Conservation (phyloP, 2,797 vertebrate genomes). For the Pseudocheirus occidentalis region DNA sequence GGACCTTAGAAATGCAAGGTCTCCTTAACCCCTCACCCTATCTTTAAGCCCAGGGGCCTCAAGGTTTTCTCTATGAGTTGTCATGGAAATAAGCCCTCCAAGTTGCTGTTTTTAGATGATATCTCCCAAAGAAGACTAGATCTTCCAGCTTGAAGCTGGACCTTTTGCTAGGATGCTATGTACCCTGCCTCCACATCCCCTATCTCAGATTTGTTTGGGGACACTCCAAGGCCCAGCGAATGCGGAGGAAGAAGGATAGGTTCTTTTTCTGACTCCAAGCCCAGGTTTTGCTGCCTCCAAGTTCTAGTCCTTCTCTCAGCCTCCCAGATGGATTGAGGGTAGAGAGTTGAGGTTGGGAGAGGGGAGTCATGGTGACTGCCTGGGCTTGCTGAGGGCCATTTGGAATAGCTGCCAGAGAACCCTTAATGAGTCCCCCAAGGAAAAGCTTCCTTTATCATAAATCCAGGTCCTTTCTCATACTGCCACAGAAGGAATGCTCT, state of each 20-base stretch:
- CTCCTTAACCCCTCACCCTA: neutral
- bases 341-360: neutral
- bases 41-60: conserved; percentile 1
- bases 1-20: neutral
- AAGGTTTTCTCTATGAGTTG: neutral
- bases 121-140: neutral
- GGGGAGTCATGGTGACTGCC: neutral
- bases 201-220: too few relatives aligned
- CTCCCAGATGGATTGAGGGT: neutral
- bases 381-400: neutral
- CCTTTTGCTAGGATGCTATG: neutral
- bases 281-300: neutral
- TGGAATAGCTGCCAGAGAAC: conserved; percentile 1
- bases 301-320: neutral
- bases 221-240: neutral
- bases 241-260: neutral
- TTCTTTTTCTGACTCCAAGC: neutral
- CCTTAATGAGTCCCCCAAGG: conserved; percentile 12
- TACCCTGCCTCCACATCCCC: neutral
- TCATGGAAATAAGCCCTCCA: neutral
- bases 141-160: neutral
- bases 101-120: neutral
- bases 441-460: conserved; percentile 14
- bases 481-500: neutral
- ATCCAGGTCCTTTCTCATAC: neutral